Evolutionary conservation across 1,140 invertebrate species (phyloP).

Genomic region (Cryptotermes secundus): DNA sequence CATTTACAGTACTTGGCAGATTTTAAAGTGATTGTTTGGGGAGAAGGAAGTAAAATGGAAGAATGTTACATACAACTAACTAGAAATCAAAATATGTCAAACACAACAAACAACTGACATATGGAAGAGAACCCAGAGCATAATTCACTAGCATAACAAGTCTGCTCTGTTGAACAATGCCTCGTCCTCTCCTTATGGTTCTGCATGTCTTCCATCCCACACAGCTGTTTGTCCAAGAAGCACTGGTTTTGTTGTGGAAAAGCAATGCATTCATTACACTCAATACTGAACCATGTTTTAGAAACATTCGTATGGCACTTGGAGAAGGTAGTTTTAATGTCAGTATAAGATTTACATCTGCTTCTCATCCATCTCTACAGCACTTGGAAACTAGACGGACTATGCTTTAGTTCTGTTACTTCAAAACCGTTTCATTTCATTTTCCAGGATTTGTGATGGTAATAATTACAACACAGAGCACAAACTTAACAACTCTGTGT

Average conservation of each 20-base stretch:
- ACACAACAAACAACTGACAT: not conserved
- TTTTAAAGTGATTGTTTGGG: constrained; percentile 1
- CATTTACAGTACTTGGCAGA: constrained; percentile 10
- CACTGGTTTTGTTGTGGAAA: not conserved
- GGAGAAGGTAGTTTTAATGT: constrained; percentile 22
- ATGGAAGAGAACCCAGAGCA: not conserved
- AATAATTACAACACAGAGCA: too few relatives aligned
- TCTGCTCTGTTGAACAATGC: not conserved
- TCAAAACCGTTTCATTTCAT: not conserved
- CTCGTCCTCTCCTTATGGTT: not conserved
- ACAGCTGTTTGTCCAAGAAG: not conserved
- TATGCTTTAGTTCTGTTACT: not conserved
- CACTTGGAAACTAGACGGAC: not conserved
- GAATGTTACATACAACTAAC: not conserved
- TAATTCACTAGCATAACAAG: not conserved
- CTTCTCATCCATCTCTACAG: not conserved
- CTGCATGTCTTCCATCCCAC: not conserved
- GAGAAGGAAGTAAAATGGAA: not conserved
- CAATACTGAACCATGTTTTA: not conserved
- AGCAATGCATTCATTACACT: constrained; percentile 9
- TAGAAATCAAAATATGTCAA: not conserved
- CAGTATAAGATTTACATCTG: not conserved
- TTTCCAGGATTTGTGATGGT: not conserved
- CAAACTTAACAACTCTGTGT: not conserved
- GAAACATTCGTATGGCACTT: constrained; percentile 24